These are phyloP conservation scores for Zaprionus obscuricornis DNA, from an alignment of 2,888 invertebrate genomes.

Conservation along the genomic window DNA sequence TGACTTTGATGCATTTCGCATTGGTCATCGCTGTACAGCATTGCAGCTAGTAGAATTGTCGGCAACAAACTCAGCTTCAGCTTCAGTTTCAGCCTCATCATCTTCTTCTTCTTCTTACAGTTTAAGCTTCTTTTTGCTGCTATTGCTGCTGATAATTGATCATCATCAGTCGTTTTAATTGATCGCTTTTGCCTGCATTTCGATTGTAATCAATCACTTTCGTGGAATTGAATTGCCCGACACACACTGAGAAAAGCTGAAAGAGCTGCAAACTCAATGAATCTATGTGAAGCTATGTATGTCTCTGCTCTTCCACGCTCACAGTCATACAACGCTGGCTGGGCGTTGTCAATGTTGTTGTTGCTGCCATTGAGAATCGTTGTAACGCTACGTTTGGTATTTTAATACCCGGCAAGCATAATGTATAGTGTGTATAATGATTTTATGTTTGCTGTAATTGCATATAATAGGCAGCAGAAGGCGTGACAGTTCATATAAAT, in stretches of 20 bases:
- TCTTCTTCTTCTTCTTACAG: background rate
- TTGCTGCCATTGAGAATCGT: too few relatives aligned
- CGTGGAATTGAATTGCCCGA: slow-evolving; percentile 55
- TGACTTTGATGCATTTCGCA: too few relatives aligned
- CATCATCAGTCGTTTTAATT: slow-evolving; percentile 78
- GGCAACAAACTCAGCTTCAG: background rate
- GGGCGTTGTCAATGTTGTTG: background rate
- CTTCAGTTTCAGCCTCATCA: slow-evolving; percentile 4
- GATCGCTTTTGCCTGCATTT: slow-evolving; percentile 67
- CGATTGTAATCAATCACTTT: slow-evolving; percentile 78
- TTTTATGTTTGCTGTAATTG: too few relatives aligned
- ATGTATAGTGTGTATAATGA: too few relatives aligned
- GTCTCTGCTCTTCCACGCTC: slow-evolving; percentile 3
- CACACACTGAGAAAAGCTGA: background rate
- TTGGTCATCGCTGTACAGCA: too few relatives aligned
- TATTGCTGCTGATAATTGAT: slow-evolving; percentile 68
- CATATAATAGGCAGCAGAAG: too few relatives aligned
- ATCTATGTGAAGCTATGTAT: slow-evolving; percentile 54
- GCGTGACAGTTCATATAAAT: too few relatives aligned
- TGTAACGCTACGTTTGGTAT: too few relatives aligned
- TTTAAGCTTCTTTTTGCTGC: slow-evolving; percentile 14
- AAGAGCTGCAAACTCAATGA: slow-evolving; percentile 43
- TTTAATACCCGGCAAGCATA: too few relatives aligned
- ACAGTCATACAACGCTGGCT: slow-evolving; percentile 8
- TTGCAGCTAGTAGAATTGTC: too few relatives aligned